phyloP scores from a whole-genome alignment of 1,140 invertebrate genomes.

The Drosophila watanabei region DNA sequence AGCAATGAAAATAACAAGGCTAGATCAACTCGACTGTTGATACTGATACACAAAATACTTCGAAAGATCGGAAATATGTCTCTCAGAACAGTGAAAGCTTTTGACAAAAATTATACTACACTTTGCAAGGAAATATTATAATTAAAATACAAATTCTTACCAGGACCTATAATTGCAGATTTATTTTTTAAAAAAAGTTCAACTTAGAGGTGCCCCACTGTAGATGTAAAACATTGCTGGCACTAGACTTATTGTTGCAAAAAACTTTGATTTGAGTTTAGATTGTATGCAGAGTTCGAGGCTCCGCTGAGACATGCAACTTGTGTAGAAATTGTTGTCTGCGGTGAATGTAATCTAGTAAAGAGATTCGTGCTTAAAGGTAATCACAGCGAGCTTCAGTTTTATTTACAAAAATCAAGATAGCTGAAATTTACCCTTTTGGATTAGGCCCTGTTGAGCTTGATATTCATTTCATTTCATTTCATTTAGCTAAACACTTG shows the following conservation, averaged over 20 bases:
- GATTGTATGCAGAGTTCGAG: slow-evolving; percentile 24
- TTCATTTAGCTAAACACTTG: slow-evolving; percentile 31
- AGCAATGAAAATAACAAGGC: not conserved
- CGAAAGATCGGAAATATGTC: not conserved
- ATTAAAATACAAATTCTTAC: not conserved
- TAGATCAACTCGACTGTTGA: not conserved
- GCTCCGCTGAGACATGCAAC: slow-evolving; percentile 10
- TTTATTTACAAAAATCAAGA: slow-evolving; percentile 17
- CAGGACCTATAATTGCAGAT: not conserved
- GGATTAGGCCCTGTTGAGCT: slow-evolving; percentile 15
- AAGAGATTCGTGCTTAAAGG: slow-evolving; percentile 45
- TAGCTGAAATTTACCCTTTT: slow-evolving; percentile 21
- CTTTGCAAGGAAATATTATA: not conserved
- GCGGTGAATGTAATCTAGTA: slow-evolving; percentile 32
- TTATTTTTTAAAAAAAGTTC: not conserved
- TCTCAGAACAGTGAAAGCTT: not conserved
- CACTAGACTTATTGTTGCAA: slow-evolving; percentile 50
- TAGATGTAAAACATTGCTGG: slow-evolving; percentile 46
- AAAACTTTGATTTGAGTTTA: slow-evolving; percentile 74
- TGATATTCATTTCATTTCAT: slow-evolving; percentile 13
- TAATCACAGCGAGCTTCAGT: slow-evolving; percentile 23
- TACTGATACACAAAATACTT: not conserved
- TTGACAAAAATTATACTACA: not conserved
- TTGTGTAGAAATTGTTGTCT: slow-evolving; percentile 18
- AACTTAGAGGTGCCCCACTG: not conserved